Conservation (phyloP, 1,140 invertebrate genomes). For the Anagrus nilaparvatae region DNA sequence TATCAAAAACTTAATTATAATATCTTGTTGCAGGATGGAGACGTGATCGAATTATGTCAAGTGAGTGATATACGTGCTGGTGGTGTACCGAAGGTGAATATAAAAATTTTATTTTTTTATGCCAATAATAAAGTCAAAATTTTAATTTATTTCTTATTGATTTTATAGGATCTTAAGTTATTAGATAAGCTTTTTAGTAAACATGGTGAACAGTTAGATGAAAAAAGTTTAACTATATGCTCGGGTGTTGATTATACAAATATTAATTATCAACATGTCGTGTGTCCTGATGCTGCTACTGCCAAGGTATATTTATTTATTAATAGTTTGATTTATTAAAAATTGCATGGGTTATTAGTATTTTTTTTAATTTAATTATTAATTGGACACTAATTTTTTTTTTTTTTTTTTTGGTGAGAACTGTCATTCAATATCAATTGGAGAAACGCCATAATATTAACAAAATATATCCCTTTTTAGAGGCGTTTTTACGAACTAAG, state of each 20-base stretch:
- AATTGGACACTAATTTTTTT: neutral
- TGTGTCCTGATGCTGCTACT: constrained; percentile 82
- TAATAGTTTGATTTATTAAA: constrained; percentile 2
- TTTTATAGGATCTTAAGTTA: constrained; percentile 73
- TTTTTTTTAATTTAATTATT: neutral
- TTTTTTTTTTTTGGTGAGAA: neutral
- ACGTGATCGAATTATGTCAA: constrained; percentile 93
- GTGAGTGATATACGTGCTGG: constrained; percentile 91
- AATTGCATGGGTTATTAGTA: neutral
- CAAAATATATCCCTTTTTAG: too few species aligned
- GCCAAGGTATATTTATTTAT: constrained; percentile 64
- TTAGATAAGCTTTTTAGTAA: constrained; percentile 66
- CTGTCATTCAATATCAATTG: constrained; percentile 4
- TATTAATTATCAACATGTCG: constrained; percentile 95
- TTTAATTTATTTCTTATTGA: constrained; percentile 4
- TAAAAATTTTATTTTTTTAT: constrained; percentile 1
- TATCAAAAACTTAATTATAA: neutral
- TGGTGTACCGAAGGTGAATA: constrained; percentile 70
- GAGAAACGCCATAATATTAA: constrained; percentile 3
- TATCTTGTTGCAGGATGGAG: constrained; percentile 72
- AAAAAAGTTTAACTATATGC: constrained; percentile 94
- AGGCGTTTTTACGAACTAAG: too few species aligned
- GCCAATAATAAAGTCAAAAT: neutral
- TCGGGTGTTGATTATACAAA: constrained; percentile 99
- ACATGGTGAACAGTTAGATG: constrained; percentile 74